Evolutionary conservation across 2,888 invertebrate genomes (phyloP), one percentile per base, ranked within the genome.

Genomic region (Scelioninae gen. 2): DNA sequence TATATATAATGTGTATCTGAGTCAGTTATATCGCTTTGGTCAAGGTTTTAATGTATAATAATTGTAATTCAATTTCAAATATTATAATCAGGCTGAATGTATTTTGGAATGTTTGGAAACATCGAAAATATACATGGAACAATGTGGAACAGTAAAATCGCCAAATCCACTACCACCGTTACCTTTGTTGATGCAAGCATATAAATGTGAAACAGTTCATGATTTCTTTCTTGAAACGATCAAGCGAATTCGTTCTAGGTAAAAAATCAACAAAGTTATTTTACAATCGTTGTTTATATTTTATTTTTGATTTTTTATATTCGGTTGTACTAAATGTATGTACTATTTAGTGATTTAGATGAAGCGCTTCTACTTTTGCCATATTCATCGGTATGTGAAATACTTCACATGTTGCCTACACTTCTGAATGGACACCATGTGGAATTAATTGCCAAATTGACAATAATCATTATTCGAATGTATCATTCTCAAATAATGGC

Each of bases 21-120:
- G n/a, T n/a, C n/a, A n/a, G n/a, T n/a, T n/a, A n/a, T n/a, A n/a
- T n/a, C n/a, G n/a, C n/a, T n/a, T n/a, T n/a, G n/a, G n/a, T n/a
- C n/a, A n/a, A n/a, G n/a, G n/a, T n/a, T 22, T 22, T 22, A 22
- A 22, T 22, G 22, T 4, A 22, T 22, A 22, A 22, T 22, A 25
- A 13, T 25, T 53, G 19, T 33, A n/a, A 13, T 33, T 46, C 25
- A 35, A 11, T 13, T 15, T 33, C 2, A 46, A 7, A 11, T 11
- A 13, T 11, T 16, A 25, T 10, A 18, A 43, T 45, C 57, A 57
- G 91, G 96, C 97, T 22, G 98, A 98, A 85, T 91, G 93, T 55
- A 91, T 99, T 76, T 88, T 97, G 80, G 98, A 98, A 86, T 97
- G 96, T 77, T 86, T 99, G 58, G 94, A 94, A 65, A 89, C 96